Base-by-base conservation (phyloP, 2,113 vertebrate genomes). In the Rhinoderma darwinii region DNA sequence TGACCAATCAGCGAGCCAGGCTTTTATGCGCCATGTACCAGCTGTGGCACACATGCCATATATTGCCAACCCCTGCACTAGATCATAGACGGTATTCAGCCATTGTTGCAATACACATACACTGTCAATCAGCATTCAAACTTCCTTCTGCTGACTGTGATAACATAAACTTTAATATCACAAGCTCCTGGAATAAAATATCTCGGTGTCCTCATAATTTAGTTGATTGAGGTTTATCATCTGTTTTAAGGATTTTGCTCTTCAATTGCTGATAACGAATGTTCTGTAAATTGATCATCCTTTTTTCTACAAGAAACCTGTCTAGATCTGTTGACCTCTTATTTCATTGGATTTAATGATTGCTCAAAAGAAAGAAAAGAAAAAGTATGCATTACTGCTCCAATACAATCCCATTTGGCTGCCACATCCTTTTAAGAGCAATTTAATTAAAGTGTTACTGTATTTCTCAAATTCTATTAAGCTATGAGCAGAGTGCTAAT, bases 401-500 rank as follows among this genome's bases (percentile, higher is more conserved):
- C 96, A 96, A 95, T 95, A 95, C 95, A 97, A 98, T 99, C 94
- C 89, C 95, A 96, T 98, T 97, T 98, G 96, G 96, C 96, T 96
- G 96, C 95, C 90, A 95, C 96, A 97, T 98, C 97, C 97, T 96
- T 97, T 97, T 97, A 97, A 97, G 96, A 96, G 95, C 96, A 98
- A 98, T 98, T 98, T 97, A 98, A 99, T 99, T 99, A 98, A 94
- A 95, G 91, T 91, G 92, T 94, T 96, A 82, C 56, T 66, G 79
- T 82, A 97, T 96, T 86, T 96, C 96, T 95, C 94, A 97, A 96
- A 99, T 99, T 97, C 96, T 96, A 98, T 99, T 99, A 98, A 91
- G 94, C 92, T 91, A 86, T 43, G 86, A 95, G 93, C 91, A 92
- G 91, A 93, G 90, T 93, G 94, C 94, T 96, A 96, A 95, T 93